phyloP scores from a whole-genome alignment of 2,113 vertebrate species.

The Equus quagga region DNA sequence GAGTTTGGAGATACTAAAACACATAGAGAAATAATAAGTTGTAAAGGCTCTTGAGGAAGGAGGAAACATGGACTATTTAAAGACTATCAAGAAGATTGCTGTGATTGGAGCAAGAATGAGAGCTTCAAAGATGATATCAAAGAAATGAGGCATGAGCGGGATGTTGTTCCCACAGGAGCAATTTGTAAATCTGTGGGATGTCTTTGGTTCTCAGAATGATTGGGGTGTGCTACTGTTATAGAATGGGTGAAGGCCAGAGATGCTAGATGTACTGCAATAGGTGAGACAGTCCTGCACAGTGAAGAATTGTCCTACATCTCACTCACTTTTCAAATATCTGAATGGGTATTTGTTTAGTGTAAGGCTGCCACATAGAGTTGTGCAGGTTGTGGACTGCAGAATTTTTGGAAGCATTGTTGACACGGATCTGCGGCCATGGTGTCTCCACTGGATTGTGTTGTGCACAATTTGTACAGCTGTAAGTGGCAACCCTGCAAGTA shows the following conservation, averaged over 20 bases:
- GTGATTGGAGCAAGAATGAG: neutral
- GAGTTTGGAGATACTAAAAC: neutral
- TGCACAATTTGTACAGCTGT: neutral
- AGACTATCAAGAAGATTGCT: neutral
- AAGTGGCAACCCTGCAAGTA: too few species aligned
- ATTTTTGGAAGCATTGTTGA: neutral
- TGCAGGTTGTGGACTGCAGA: neutral
- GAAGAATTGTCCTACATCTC: neutral
- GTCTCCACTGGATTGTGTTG: neutral
- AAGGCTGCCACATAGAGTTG: neutral
- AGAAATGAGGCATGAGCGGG: neutral
- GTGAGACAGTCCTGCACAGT: neutral
- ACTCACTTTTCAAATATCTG: neutral
- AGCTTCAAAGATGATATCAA: neutral
- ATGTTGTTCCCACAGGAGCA: neutral
- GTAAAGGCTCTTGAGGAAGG: neutral
- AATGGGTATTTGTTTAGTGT: neutral
- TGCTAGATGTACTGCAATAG: too few species aligned
- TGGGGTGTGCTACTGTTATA: neutral
- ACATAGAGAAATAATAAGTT: neutral
- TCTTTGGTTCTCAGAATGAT: neutral
- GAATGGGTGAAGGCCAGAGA: neutral
- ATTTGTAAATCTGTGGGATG: neutral
- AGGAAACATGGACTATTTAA: neutral
- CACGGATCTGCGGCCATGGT: too few species aligned